Evolutionary conservation across 2,113 vertebrate species (phyloP).

Genomic region (Polypterus senegalus): DNA sequence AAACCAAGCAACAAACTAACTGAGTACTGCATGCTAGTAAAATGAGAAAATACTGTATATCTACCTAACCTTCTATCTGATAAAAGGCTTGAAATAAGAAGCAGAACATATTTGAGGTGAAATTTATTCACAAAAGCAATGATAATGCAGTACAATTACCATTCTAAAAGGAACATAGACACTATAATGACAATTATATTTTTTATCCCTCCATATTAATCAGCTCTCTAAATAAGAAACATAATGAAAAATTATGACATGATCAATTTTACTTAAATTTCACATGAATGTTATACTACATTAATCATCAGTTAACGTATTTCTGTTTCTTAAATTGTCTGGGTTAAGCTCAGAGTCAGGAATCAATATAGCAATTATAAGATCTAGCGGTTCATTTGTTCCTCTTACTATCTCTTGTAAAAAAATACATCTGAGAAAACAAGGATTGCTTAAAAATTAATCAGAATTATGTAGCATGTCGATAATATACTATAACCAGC

Average conservation of each 20-base stretch:
- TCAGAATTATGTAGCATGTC: not conserved
- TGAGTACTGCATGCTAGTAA: too few relatives aligned
- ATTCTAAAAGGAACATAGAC: too few relatives aligned
- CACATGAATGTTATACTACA: not conserved
- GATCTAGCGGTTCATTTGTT: slow-evolving; percentile 4
- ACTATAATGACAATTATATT: too few relatives aligned
- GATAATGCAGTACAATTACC: too few relatives aligned
- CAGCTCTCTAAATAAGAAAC: not conserved
- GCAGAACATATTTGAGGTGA: too few relatives aligned
- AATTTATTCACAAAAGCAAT: too few relatives aligned
- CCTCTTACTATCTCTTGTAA: slow-evolving; percentile 3
- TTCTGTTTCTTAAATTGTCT: not conserved
- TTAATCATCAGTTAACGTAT: slow-evolving; percentile 1
- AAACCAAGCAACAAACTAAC: too few relatives aligned
- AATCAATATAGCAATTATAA: slow-evolving; percentile 3
- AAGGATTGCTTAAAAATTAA: not conserved
- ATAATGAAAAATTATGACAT: not conserved
- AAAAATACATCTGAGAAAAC: not conserved
- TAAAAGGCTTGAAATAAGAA: too few relatives aligned
- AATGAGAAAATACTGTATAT: too few relatives aligned
- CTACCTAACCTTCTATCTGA: too few relatives aligned
- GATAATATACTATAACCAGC: not conserved
- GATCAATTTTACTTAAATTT: not conserved
- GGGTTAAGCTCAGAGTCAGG: not conserved
- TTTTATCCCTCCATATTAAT: too few relatives aligned